phyloP scores from a whole-genome alignment of 2,797 vertebrate species.

The Apogon talboti region DNA sequence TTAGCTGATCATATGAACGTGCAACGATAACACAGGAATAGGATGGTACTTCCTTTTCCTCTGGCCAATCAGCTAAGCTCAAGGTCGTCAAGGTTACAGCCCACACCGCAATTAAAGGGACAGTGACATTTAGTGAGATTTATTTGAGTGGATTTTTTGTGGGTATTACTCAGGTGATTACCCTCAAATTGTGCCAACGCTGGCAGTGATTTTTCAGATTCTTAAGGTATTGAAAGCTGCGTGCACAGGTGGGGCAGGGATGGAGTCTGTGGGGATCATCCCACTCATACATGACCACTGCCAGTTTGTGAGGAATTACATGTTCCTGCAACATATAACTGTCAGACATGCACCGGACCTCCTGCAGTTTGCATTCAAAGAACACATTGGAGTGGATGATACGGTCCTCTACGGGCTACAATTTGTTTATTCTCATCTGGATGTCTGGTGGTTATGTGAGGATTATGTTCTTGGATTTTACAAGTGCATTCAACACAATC shows the following conservation, averaged over 20 bases:
- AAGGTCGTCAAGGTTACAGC: not conserved
- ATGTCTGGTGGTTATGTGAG: too few species aligned
- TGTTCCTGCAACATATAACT: too few species aligned
- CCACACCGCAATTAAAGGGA: slow-evolving; percentile 36
- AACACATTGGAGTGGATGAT: too few species aligned
- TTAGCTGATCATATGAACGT: not conserved
- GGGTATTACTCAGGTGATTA: slow-evolving; percentile 53
- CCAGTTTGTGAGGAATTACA: too few species aligned
- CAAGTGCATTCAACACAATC: too few species aligned
- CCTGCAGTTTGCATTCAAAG: too few species aligned
- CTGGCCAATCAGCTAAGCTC: slow-evolving; percentile 49
- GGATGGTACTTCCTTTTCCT: slow-evolving; percentile 45
- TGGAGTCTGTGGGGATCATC: slow-evolving; percentile 72
- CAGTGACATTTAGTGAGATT: slow-evolving; percentile 1
- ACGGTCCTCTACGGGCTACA: too few species aligned
- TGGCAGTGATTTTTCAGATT: slow-evolving; percentile 85
- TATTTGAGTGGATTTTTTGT: too few species aligned
- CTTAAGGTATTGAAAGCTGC: slow-evolving; percentile 84
- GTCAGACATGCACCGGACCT: too few species aligned
- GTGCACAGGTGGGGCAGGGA: slow-evolving; percentile 82
- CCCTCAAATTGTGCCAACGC: slow-evolving; percentile 81
- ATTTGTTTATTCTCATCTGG: too few species aligned
- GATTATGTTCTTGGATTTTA: too few species aligned
- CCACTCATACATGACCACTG: too few species aligned
- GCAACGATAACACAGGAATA: slow-evolving; percentile 51